phyloP scores from a whole-genome alignment of 2,113 vertebrate species.

The Sigmodon hispidus region DNA sequence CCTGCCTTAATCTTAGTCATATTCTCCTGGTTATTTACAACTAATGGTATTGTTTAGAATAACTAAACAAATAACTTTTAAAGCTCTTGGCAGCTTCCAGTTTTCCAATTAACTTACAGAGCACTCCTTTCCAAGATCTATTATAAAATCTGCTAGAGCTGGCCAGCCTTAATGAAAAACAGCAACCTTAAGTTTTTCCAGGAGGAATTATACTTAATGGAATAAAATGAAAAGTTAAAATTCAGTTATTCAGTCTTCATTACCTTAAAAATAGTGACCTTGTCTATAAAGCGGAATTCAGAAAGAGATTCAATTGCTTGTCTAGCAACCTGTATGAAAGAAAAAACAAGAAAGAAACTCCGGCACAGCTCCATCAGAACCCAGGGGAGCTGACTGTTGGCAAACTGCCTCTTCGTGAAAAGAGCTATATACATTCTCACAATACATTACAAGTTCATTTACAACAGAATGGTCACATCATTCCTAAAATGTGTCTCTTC shows the following conservation, averaged over 20 bases:
- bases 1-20: constrained; percentile 68
- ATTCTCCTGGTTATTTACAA: constrained; percentile 67
- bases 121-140: constrained; percentile 72
- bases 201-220: constrained; percentile 53
- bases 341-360: constrained; percentile 54
- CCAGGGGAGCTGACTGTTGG: constrained; percentile 30
- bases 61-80: constrained; percentile 76
- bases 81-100: constrained; percentile 72
- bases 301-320: constrained; percentile 32
- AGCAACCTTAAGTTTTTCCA: constrained; percentile 66
- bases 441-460: constrained; percentile 67
- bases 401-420: constrained; percentile 58
- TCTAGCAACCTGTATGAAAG: constrained; percentile 18
- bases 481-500: constrained; percentile 61
- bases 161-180: constrained; percentile 71
- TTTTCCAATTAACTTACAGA: constrained; percentile 79
- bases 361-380: constrained; percentile 48
- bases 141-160: constrained; percentile 68
- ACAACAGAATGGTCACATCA: constrained; percentile 64
- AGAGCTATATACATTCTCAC: constrained; percentile 51
- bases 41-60: constrained; percentile 68
- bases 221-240: constrained; percentile 73
- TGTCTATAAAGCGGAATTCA: constrained; percentile 65
- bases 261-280: constrained; percentile 68
- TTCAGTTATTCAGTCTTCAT: constrained; percentile 66